Evolutionary conservation across 2,888 invertebrate genomes (phyloP).

Genomic region (Athalia circularis): DNA sequence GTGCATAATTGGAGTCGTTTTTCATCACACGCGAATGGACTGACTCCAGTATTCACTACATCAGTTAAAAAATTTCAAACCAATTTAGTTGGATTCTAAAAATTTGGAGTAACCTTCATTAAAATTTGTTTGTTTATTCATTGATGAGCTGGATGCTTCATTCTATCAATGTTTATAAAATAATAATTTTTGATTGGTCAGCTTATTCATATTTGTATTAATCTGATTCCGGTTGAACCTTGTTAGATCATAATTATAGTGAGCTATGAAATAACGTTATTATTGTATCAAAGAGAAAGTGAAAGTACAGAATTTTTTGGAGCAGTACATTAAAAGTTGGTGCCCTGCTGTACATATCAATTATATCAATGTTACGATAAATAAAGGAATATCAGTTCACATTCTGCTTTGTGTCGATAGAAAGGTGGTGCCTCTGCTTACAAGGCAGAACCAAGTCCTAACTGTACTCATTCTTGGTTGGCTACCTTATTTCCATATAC

Average conservation of each 20-base stretch:
- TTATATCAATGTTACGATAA: slow-evolving; percentile 6
- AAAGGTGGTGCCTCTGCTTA: slow-evolving; percentile 35
- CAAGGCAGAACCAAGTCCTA: slow-evolving; percentile 43
- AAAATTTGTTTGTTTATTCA: no score
- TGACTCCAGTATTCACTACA: no score
- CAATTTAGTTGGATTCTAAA: no score
- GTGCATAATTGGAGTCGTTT: no score
- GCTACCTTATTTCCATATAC: slow-evolving; percentile 28
- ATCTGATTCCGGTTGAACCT: no score
- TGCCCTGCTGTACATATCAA: slow-evolving; percentile 24
- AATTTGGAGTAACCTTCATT: no score
- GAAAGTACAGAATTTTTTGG: slow-evolving; percentile 45
- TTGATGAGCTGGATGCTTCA: no score
- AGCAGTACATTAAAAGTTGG: slow-evolving; percentile 26
- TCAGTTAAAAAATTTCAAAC: no score
- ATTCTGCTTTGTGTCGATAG: slow-evolving; percentile 36
- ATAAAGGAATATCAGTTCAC: background rate
- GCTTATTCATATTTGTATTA: no score
- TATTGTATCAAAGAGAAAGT: slow-evolving; percentile 46
- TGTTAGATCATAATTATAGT: background rate
- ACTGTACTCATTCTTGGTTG: slow-evolving; percentile 40
- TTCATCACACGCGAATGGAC: no score
- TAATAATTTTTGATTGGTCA: no score
- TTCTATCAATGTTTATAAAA: no score
- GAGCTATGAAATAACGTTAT: slow-evolving; percentile 23